Evolutionary conservation across 30 jellyfish, hydroid and myxozoan genomes (phyloP).

Genomic region (Aurelia coerulea): DNA sequence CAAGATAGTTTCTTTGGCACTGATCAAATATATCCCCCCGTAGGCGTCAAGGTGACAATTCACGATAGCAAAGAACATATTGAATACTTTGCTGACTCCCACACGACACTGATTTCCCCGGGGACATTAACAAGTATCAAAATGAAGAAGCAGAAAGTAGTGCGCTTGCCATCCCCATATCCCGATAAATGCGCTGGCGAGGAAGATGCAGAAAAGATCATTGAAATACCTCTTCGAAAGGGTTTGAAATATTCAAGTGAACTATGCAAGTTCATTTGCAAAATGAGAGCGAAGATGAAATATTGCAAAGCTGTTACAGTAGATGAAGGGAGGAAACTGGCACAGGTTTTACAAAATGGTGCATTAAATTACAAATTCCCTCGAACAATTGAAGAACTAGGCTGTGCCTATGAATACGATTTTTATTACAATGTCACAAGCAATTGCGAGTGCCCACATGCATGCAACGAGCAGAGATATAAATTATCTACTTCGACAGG

Average conservation of each 20-base stretch:
- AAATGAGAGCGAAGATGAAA: not conserved
- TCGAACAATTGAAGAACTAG: not conserved
- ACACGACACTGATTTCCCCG: not conserved
- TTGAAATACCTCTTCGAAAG: not conserved
- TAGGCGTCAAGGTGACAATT: not conserved
- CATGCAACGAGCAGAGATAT: slow-evolving; percentile 37
- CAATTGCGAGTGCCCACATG: slow-evolving; percentile 27
- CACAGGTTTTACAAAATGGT: not conserved
- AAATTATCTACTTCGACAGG: not conserved
- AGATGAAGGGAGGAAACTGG: not conserved
- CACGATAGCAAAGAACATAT: not conserved
- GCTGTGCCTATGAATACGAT: not conserved
- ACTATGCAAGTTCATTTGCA: not conserved
- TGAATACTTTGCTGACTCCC: not conserved
- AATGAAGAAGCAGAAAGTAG: not conserved
- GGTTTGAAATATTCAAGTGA: not conserved
- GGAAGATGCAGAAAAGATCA: not conserved
- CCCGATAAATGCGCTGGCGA: not conserved
- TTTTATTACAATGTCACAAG: not conserved
- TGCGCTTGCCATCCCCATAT: slow-evolving; percentile 3
- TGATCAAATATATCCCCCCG: not conserved
- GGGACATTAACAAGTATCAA: not conserved
- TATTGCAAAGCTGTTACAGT: not conserved
- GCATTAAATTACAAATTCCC: not conserved
- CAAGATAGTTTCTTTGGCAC: not conserved